A percentile compares a stretch with the other conserved stretches of the same genome.
Conservation (phyloP, 2,113 vertebrate genomes). For the Felis catus region DNA sequence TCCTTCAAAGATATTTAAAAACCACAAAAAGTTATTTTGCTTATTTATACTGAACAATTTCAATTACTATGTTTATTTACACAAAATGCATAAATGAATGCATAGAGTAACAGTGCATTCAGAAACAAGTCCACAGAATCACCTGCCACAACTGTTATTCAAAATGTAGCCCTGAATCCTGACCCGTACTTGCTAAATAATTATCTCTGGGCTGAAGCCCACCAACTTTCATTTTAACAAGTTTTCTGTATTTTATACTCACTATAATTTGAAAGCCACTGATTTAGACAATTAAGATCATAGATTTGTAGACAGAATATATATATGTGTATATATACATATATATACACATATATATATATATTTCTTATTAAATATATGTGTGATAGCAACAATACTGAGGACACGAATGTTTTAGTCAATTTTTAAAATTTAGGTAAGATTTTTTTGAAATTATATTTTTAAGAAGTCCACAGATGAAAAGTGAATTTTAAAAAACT, state of each 20-base stretch:
- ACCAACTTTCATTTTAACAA: background rate
- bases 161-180: background rate
- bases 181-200: background rate
- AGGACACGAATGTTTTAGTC: background rate
- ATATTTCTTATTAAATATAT: background rate
- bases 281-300: background rate
- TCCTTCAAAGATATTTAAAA: background rate
- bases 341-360: background rate
- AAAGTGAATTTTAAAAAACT: background rate
- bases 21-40: background rate
- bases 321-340: rapidly evolving
- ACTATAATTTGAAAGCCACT: background rate
- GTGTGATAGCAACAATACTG: background rate
- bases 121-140: background rate
- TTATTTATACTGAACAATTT: background rate
- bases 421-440: background rate
- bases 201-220: background rate
- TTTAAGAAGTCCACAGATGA: background rate
- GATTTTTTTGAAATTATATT: background rate
- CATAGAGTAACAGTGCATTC: background rate
- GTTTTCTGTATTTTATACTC: background rate
- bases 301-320: background rate
- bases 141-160: background rate
- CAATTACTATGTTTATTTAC: background rate
- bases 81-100: background rate